Evolutionary conservation across 2,113 vertebrate species (phyloP), one percentile per base, ranked within the genome.

Genomic region (Electrona antarctica): DNA sequence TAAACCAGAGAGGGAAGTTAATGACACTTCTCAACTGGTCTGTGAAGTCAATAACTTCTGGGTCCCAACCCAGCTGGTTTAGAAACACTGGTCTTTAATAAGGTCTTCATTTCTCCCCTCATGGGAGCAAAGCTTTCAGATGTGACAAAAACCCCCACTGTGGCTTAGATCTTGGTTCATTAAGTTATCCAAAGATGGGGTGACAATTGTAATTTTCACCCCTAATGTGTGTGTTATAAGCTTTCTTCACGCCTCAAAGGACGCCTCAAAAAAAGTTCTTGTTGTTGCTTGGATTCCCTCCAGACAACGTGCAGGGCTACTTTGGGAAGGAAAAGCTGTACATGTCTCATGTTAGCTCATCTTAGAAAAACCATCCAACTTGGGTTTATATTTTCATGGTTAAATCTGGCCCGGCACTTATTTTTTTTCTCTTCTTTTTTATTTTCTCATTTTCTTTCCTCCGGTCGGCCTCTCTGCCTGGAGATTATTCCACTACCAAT

Each of bases 401-500:
- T 72, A 67, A 69, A 85, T 74, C 50, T 66, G 8, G 55, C 55
- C 55, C 41, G 9, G 10, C 54, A 68, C 21, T 50, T 64, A 71
- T 67, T 49, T 15, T 62, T 61, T 4, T 56, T 58, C 64, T 69
- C 33, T 41, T 41, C 33, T 64, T 73, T 67, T 49, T 15, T 62
- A 57, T 4, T 60, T 67, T 69, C 21, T 50, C 61, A 71, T 67
- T 49, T 15, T 62, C 58, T 4, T 60, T 58, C 64, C 67, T 56
- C 47, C 8, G 21, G 46, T 68, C 64, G 4, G 56, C 62, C 58
- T 51, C 58, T 51, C 49, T 8, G 41, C 61, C 70, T 52, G 69
- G 69, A 80, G 62, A 80, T 81, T 66, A 72, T 66, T 79, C 69
- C 69, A 51, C 63, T 33, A 41, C 46, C 67, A 52, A 58, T 63